Conservation (phyloP, 2,113 vertebrate genomes). For the Platycercus adscitus region DNA sequence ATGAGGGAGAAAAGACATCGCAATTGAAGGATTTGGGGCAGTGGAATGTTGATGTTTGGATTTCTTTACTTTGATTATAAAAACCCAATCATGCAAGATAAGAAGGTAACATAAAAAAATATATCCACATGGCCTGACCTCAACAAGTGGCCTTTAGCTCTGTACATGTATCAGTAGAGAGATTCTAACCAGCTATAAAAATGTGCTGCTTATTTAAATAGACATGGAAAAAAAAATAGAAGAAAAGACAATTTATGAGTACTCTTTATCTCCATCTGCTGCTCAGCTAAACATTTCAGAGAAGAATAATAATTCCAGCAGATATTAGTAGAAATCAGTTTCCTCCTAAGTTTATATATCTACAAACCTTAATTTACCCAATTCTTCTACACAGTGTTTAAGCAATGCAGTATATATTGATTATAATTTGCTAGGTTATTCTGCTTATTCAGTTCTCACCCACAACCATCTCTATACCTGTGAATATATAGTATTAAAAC, state of each 20-base stretch:
- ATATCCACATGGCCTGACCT: not conserved
- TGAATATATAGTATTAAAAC: not conserved
- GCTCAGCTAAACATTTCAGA: conserved; percentile 34
- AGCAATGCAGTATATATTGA: not conserved
- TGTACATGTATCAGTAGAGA: not conserved
- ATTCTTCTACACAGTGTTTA: not conserved
- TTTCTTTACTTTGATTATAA: not conserved
- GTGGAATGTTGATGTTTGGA: not conserved
- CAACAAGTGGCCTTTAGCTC: not conserved
- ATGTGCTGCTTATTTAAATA: not conserved
- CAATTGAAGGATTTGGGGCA: not conserved
- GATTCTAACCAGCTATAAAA: not conserved
- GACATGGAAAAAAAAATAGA: not conserved
- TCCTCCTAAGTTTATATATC: not conserved
- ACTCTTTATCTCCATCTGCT: conserved; percentile 69
- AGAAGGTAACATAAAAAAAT: not conserved
- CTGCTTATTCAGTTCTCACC: not conserved
- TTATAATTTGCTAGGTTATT: not conserved
- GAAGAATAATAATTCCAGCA: not conserved
- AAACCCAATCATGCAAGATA: not conserved
- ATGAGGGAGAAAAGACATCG: not conserved
- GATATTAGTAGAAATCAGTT: not conserved
- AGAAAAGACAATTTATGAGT: not conserved
- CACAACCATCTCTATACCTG: not conserved
- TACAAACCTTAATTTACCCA: not conserved